phyloP scores from a whole-genome alignment of 2,888 invertebrate genomes.

The Agrenia bidenticulata region DNA sequence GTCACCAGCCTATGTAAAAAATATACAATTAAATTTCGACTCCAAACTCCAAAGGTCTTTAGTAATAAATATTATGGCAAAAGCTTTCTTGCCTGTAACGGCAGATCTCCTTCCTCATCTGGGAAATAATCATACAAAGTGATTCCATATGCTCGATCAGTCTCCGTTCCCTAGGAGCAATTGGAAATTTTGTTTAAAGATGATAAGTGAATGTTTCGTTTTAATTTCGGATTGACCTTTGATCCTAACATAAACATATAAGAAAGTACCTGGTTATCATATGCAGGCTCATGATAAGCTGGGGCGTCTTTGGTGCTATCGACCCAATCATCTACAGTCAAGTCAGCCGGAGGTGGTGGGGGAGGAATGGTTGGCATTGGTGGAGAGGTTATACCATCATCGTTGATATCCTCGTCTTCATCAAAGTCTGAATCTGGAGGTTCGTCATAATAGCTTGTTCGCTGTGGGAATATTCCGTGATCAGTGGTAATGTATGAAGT shows the following conservation, averaged over 20 bases:
- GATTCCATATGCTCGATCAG: slow-evolving; percentile 49
- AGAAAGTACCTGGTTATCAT: slow-evolving; percentile 6
- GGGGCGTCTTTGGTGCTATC: slow-evolving; percentile 22
- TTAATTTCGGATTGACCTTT: no score
- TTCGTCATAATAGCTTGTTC: slow-evolving; percentile 48
- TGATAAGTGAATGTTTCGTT: no score
- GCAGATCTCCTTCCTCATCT: slow-evolving; percentile 48
- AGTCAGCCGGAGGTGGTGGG: slow-evolving; percentile 40
- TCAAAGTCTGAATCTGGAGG: slow-evolving; percentile 47
- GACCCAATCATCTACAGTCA: slow-evolving; percentile 36
- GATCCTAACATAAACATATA: no score
- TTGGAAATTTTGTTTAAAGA: no score
- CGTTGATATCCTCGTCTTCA: slow-evolving; percentile 26
- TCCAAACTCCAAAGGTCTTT: neutral
- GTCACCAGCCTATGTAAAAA: slow-evolving; percentile 55
- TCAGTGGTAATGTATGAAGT: neutral
- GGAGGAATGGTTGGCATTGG: slow-evolving; percentile 51
- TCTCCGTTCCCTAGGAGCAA: slow-evolving; percentile 10
- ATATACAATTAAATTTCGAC: no score
- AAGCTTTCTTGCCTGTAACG: slow-evolving; percentile 31
- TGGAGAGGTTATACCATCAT: slow-evolving; percentile 34
- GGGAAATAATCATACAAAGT: slow-evolving; percentile 50
- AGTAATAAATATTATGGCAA: neutral
- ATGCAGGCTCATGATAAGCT: slow-evolving; percentile 24
- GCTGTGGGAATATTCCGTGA: neutral